A percentile compares a stretch with the other conserved stretches of the same genome.
Evolutionary conservation across 2,888 invertebrate species (phyloP).

Genomic region (Melanotus villosus): DNA sequence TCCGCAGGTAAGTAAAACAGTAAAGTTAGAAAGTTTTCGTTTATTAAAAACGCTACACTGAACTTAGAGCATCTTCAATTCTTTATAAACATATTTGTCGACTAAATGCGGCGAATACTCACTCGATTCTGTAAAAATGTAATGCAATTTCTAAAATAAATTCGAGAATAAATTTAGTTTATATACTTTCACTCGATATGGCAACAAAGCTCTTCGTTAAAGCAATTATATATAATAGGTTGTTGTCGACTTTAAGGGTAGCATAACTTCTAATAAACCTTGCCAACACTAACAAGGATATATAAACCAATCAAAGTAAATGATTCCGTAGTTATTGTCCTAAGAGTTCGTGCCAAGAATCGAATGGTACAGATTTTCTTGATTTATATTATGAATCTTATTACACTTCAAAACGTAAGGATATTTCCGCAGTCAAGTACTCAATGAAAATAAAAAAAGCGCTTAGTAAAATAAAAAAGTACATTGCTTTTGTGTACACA

Average conservation of each 20-base stretch:
- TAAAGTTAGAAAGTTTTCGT: too few relatives aligned
- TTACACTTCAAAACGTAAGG: neutral
- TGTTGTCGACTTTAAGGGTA: slow-evolving; percentile 1
- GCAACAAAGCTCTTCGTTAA: neutral
- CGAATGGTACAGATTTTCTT: slow-evolving; percentile 4
- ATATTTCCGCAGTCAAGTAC: neutral
- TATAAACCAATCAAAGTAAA: slow-evolving; percentile 18
- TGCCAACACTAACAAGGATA: slow-evolving; percentile 21
- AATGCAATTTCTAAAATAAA: neutral
- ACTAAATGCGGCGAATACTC: too few relatives aligned
- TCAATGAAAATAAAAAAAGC: neutral
- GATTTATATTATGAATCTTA: slow-evolving; percentile 11
- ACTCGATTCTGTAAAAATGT: too few relatives aligned
- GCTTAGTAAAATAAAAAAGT: neutral
- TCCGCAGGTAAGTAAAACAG: too few relatives aligned
- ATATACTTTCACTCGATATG: neutral
- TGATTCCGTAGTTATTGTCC: slow-evolving; percentile 17
- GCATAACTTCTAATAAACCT: slow-evolving; percentile 9
- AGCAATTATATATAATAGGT: slow-evolving; percentile 7
- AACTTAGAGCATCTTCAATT: too few relatives aligned
- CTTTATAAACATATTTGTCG: too few relatives aligned
- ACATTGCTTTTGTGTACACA: neutral
- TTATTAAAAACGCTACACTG: too few relatives aligned
- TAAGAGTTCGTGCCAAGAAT: slow-evolving; percentile 15
- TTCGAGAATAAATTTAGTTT: neutral